A percentile compares a stretch with the other conserved stretches of the same genome.
phyloP scores from a whole-genome alignment of 1,140 invertebrate species.

The Scaptodrosophila lebanonensis region DNA sequence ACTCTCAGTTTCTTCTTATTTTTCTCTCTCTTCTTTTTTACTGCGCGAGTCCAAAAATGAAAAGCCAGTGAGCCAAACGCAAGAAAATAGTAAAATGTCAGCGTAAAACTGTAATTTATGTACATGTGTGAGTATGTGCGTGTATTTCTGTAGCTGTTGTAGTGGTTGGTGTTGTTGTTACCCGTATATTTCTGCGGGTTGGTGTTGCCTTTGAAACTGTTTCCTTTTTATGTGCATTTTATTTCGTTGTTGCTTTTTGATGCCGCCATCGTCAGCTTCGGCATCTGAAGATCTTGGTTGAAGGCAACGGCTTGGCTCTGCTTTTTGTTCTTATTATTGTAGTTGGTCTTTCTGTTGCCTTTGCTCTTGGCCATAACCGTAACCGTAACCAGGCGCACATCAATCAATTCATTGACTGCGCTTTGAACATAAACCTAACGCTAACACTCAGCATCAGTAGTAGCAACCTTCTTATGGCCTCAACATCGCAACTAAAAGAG shows the following conservation, averaged over 20 bases:
- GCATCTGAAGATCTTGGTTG: neutral
- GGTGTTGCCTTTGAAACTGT: slow-evolving; percentile 10
- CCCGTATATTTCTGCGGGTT: too few species aligned
- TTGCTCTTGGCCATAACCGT: slow-evolving; percentile 19
- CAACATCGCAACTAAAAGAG: slow-evolving; percentile 10
- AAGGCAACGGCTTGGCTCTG: neutral
- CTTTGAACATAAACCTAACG: slow-evolving; percentile 39
- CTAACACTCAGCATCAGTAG: slow-evolving; percentile 1
- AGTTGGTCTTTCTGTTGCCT: slow-evolving; percentile 7
- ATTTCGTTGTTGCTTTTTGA: slow-evolving; percentile 53
- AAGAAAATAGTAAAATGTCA: slow-evolving; percentile 71
- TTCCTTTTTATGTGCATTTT: slow-evolving; percentile 60
- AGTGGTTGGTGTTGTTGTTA: too few species aligned
- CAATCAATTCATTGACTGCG: slow-evolving; percentile 69
- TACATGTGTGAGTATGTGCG: slow-evolving; percentile 51
- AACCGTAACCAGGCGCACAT: slow-evolving; percentile 35
- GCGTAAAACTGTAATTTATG: slow-evolving; percentile 74
- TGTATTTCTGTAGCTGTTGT: too few species aligned
- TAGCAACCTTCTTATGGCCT: slow-evolving; percentile 10
- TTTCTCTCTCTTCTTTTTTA: slow-evolving; percentile 39
- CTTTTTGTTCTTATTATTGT: slow-evolving; percentile 2
- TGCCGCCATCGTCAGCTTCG: slow-evolving; percentile 17
- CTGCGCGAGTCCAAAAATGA: slow-evolving; percentile 58
- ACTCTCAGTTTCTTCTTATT: neutral
- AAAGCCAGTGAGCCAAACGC: slow-evolving; percentile 52